Evolutionary conservation across 2,113 vertebrate species (phyloP).

Genomic region (Leptobrachium ailaonicum): DNA sequence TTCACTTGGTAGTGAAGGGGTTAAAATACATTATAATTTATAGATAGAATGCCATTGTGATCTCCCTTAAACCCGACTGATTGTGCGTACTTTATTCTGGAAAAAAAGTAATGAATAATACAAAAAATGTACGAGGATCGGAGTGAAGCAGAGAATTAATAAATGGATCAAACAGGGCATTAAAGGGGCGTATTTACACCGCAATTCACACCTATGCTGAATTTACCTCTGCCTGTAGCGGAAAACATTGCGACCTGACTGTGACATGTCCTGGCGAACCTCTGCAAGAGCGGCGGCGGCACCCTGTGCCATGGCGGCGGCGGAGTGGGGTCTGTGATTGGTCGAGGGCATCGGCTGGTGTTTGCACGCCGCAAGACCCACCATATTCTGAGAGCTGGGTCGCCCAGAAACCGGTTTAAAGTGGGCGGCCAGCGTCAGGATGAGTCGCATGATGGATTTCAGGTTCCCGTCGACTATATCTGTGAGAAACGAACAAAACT

Average conservation of each 20-base stretch:
- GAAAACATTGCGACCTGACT: constrained; percentile 71
- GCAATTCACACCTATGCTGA: no score
- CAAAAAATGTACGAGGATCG: no score
- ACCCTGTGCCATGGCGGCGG: constrained; percentile 85
- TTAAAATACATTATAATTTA: no score
- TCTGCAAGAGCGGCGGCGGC: constrained; percentile 82
- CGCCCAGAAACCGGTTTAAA: constrained; percentile 82
- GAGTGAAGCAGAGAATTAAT: no score
- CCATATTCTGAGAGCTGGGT: constrained; percentile 63
- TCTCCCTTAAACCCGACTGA: no score
- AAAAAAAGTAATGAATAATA: no score
- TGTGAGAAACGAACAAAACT: constrained; percentile 52
- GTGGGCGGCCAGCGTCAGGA: constrained; percentile 93
- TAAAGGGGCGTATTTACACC: no score
- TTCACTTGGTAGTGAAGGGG: no score
- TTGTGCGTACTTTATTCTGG: no score
- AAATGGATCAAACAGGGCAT: no score
- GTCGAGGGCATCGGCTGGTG: constrained; percentile 36
- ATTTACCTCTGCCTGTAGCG: constrained; percentile 80
- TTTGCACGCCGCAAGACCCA: constrained; percentile 53
- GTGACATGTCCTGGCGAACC: constrained; percentile 81
- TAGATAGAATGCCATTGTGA: no score
- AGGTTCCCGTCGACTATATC: constrained; percentile 95
- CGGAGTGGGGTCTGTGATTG: constrained; percentile 78
- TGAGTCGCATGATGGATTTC: constrained; percentile 94